A percentile compares a stretch with the other conserved stretches of the same genome.
Conservation (phyloP, 1,140 invertebrate species). For the Drosophila azteca region DNA sequence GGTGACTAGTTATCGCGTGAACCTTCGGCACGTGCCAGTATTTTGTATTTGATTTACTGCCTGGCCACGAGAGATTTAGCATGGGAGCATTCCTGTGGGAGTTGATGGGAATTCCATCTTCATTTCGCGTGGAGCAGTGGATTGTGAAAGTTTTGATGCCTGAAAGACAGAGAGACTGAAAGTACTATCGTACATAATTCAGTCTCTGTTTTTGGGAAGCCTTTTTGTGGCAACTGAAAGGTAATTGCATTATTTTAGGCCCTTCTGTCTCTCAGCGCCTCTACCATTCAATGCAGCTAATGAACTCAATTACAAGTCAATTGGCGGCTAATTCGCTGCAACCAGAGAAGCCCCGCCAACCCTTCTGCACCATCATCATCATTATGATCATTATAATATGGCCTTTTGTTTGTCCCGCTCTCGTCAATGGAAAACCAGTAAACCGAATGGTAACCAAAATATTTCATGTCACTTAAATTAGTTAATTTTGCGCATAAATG, state of each 20-base stretch:
- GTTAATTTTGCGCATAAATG: constrained; percentile 76
- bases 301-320: constrained; percentile 62
- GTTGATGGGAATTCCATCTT: constrained; percentile 20
- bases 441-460: constrained; percentile 56
- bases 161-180: not conserved
- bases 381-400: constrained; percentile 10
- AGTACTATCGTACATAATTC: not conserved
- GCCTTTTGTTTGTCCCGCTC: constrained; percentile 31
- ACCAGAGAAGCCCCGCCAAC: not conserved
- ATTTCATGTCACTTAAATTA: constrained; percentile 75
- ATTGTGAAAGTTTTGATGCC: not conserved
- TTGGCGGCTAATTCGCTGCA: constrained; percentile 64
- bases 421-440: constrained; percentile 41
- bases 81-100: constrained; percentile 18
- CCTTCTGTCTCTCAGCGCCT: not conserved
- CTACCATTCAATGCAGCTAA: not conserved
- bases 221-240: too few relatives aligned
- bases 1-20: constrained; percentile 37
- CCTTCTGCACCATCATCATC: not conserved
- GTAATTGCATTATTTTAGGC: not conserved
- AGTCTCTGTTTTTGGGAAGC: not conserved
- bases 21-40: constrained; percentile 60
- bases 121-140: constrained; percentile 26
- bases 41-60: constrained; percentile 79
- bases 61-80: constrained; percentile 50